Evolutionary conservation across 2,888 invertebrate genomes (phyloP).

Genomic region (Agonum fuliginosum): DNA sequence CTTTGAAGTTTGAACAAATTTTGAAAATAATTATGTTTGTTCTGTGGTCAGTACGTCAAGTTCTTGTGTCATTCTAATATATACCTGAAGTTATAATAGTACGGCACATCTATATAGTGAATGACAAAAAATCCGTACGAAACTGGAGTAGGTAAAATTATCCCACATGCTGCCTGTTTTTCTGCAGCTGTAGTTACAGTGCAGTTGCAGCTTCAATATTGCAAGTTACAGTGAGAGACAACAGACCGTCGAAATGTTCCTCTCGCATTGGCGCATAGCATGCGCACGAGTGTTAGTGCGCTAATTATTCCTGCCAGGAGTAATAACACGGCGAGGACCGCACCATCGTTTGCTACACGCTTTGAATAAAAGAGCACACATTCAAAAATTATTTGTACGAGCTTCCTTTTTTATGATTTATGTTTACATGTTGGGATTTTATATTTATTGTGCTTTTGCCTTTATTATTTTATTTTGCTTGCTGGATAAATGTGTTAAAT

Average conservation of each 20-base stretch:
- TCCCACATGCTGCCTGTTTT: no score
- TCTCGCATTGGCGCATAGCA: neutral
- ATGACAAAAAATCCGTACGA: no score
- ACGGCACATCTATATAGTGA: no score
- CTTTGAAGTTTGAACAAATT: no score
- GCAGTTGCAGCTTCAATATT: neutral
- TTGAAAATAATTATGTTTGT: no score
- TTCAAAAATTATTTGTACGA: slow-evolving; percentile 52
- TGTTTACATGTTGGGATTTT: slow-evolving; percentile 31
- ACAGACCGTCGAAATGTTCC: neutral
- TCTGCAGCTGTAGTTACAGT: no score
- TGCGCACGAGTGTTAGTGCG: neutral
- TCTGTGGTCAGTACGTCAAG: no score
- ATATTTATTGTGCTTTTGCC: slow-evolving; percentile 1
- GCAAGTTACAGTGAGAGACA: neutral
- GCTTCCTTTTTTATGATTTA: slow-evolving; percentile 43
- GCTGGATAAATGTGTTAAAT: slow-evolving; percentile 21
- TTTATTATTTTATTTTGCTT: slow-evolving; percentile 20
- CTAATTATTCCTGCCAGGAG: slow-evolving; percentile 45
- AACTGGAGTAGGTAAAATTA: neutral
- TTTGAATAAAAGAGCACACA: slow-evolving; percentile 49
- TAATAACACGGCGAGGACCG: slow-evolving; percentile 3
- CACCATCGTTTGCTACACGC: neutral
- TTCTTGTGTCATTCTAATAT: no score
- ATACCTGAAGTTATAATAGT: no score